phyloP scores from a whole-genome alignment of 2,113 vertebrate species.

The Helogale parvula region DNA sequence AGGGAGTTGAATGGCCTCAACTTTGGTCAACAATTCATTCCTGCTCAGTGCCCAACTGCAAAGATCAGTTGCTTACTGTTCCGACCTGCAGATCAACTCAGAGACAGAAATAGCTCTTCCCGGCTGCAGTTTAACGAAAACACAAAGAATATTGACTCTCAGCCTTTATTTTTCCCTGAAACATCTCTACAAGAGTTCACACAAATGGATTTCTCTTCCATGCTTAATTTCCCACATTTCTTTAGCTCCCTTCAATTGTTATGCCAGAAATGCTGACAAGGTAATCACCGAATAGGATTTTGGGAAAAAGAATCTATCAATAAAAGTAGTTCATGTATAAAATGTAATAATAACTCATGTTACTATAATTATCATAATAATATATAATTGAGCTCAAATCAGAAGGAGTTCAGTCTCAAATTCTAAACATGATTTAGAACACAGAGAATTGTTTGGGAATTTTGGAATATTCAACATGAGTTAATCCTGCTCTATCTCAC shows the following conservation, averaged over 20 bases:
- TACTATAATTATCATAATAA: neutral
- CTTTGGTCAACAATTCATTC: constrained; percentile 65
- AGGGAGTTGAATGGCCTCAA: rapidly evolving
- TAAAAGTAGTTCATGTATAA: neutral
- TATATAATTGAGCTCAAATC: constrained; percentile 29
- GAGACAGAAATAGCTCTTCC: constrained; percentile 55
- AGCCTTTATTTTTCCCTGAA: neutral
- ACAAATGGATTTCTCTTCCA: neutral
- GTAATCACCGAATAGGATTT: neutral
- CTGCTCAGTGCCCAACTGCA: neutral
- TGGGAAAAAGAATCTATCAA: neutral
- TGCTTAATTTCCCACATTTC: neutral
- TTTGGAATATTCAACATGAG: neutral
- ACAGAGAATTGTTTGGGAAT: neutral
- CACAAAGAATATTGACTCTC: constrained; percentile 20
- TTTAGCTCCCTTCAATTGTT: neutral
- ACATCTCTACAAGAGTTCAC: neutral
- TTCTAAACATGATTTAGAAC: neutral
- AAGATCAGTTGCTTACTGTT: constrained; percentile 54
- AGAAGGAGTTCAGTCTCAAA: neutral
- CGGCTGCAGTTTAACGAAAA: neutral
- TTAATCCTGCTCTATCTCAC: neutral
- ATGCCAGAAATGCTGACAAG: neutral
- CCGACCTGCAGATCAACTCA: neutral
- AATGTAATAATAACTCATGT: neutral